Percentiles rank a stretch among this genome's conserved stretches.
These are phyloP conservation scores for Gadus chalcogrammus DNA, from an alignment of 2,113 vertebrate genomes.

Conservation along the genomic window DNA sequence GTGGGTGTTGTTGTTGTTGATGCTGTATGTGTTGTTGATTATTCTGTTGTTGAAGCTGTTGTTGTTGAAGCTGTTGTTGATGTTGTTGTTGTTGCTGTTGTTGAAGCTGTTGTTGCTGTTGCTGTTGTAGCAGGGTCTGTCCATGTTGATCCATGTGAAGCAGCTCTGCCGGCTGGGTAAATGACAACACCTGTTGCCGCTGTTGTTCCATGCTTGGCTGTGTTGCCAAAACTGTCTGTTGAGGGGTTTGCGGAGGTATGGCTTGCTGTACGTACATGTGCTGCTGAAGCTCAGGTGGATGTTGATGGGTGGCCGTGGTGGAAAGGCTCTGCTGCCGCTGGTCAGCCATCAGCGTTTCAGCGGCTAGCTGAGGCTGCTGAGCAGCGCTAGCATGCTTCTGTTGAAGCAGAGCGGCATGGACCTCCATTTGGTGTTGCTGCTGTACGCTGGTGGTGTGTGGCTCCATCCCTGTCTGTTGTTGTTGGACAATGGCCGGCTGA, in stretches of 20 bases:
- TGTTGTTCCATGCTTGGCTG: conserved; percentile 54
- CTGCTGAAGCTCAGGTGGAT: conserved; percentile 55
- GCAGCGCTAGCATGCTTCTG: conserved; percentile 50
- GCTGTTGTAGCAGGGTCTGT: conserved; percentile 50
- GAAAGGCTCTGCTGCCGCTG: conserved; percentile 53
- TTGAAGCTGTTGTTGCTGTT: conserved; percentile 43
- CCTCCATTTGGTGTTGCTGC: conserved; percentile 62
- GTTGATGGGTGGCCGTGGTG: conserved; percentile 47
- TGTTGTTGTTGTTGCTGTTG: conserved; percentile 29
- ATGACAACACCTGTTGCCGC: conserved; percentile 34
- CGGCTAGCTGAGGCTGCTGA: conserved; percentile 22
- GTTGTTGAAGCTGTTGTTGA: conserved; percentile 35
- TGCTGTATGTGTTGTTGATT: conserved; percentile 56
- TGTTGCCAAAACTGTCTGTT: conserved; percentile 44
- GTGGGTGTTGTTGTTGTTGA: conserved; percentile 32
- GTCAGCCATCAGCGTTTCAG: conserved; percentile 37
- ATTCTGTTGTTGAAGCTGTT: conserved; percentile 56
- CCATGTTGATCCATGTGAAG: conserved; percentile 51
- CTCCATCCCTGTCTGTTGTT: conserved; percentile 67
- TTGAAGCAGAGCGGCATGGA: conserved; percentile 57
- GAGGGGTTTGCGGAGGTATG: conserved; percentile 26
- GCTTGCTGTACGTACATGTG: conserved; percentile 54
- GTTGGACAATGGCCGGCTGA: conserved; percentile 65
- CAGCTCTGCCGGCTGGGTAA: conserved; percentile 50
- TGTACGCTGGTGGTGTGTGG: conserved; percentile 57